phyloP scores from a whole-genome alignment of 2,797 vertebrate genomes.

The Sylvilagus floridanus region DNA sequence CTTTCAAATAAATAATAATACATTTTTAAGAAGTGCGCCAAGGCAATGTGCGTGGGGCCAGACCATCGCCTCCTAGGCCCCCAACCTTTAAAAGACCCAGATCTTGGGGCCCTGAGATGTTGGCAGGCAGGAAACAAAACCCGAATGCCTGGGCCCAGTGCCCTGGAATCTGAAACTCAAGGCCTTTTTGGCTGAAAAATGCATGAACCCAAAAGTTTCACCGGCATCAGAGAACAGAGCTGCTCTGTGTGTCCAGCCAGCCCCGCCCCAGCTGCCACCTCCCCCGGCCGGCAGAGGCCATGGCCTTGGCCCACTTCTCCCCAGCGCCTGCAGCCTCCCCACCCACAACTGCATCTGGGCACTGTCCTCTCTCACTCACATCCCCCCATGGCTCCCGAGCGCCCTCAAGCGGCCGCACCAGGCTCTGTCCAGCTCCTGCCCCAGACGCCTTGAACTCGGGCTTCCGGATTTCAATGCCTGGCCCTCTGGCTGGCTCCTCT shows the following conservation, averaged over 20 bases:
- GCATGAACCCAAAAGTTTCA: conserved; percentile 72
- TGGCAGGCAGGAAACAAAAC: conserved; percentile 54
- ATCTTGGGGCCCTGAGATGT: background rate
- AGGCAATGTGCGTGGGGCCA: too few species aligned
- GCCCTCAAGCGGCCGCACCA: background rate
- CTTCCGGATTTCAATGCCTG: too few species aligned
- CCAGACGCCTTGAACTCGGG: too few species aligned
- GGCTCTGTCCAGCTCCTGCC: too few species aligned
- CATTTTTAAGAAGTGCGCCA: too few species aligned
- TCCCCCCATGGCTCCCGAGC: background rate
- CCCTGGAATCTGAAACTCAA: conserved; percentile 77
- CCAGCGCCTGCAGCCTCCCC: background rate
- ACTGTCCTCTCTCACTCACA: background rate
- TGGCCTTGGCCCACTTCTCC: conserved; percentile 36
- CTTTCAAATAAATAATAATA: too few species aligned
- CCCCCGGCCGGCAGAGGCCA: background rate
- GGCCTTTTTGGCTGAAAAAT: conserved; percentile 78
- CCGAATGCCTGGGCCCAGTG: background rate
- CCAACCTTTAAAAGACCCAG: background rate
- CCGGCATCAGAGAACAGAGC: conserved; percentile 69
- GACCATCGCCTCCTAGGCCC: too few species aligned
- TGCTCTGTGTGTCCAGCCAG: conserved; percentile 47
- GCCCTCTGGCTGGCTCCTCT: too few species aligned
- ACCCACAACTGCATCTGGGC: too few species aligned
- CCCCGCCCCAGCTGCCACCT: background rate